Evolutionary conservation across 2,888 invertebrate genomes (phyloP), one percentile per base, ranked within the genome.

Genomic region (Dyspetes luteomarginatus): DNA sequence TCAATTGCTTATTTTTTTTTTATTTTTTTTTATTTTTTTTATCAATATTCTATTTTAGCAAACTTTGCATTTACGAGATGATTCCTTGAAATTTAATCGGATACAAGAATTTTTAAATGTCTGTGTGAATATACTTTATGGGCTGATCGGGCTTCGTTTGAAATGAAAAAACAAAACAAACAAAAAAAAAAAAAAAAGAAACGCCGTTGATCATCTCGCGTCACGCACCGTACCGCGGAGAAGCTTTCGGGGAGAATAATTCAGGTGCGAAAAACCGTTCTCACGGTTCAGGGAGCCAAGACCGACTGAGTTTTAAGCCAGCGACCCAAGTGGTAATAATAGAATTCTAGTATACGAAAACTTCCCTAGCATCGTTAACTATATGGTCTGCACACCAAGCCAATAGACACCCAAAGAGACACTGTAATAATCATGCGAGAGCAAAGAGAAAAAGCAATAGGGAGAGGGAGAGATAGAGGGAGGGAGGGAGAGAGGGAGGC

Each of bases 251-350:
- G 82, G 28, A 72, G 72, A 19, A 3, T n/a, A 0, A 26, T 74
- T 88, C 90, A 90, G 90, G 89, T 90, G 86, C 88, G 82, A 87
- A 77, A 86, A 87, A 82, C 48, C 87, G 90, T 91, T 91, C 91
- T 90, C 90, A 89, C 91, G 90, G 88, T 90, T 91, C 90, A 91
- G 88, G 90, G 90, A 91, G 90, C 91, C 89, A 91, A 90, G 89
- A 90, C 88, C 90, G 90, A 91, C 91, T 91, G 91, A 90, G 89
- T 90, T 88, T 77, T 89, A 90, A 91, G 89, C 90, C 90, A 90
- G 90, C 91, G 91, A 81, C 81, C 81, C 78, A 81, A 81, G 78
- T 69, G 69, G 75, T 91, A 91, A 91, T 90, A 90, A 91, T 91
- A 91, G 91, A 90, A 89, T 89, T 87, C 90, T 90, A 88, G 90